These are phyloP conservation scores for Rallus crepitans DNA, from an alignment of 2,797 vertebrate genomes.

Conservation along the genomic window DNA sequence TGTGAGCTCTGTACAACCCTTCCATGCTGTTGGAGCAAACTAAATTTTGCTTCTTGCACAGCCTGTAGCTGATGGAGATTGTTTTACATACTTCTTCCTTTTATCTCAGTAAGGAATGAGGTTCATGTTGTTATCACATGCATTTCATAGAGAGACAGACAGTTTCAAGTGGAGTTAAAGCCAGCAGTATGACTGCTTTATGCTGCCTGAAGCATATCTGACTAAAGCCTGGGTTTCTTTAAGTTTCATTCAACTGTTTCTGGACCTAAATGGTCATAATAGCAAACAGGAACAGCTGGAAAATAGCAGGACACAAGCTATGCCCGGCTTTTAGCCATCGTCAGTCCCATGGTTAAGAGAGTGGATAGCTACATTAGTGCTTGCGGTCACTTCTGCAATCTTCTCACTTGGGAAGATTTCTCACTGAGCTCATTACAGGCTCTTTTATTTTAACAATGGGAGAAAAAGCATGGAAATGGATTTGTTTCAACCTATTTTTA, in stretches of 20 bases:
- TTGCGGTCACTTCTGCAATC: neutral
- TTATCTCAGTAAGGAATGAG: neutral
- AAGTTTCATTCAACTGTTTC: neutral
- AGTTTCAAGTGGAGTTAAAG: neutral
- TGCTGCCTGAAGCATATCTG: neutral
- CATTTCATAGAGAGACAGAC: neutral
- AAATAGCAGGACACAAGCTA: neutral
- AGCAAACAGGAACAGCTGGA: neutral
- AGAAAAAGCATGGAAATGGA: conserved; percentile 29
- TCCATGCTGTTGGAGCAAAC: neutral
- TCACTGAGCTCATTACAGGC: neutral
- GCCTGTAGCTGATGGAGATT: neutral
- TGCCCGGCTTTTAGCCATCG: neutral
- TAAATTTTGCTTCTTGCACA: neutral
- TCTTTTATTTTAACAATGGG: conserved; percentile 20
- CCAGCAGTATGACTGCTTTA: neutral
- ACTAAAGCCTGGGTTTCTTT: neutral
- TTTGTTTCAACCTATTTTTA: conserved; percentile 53
- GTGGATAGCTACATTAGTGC: neutral
- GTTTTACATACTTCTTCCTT: neutral
- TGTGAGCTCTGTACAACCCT: neutral
- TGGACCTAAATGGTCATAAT: neutral
- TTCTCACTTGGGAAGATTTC: neutral
- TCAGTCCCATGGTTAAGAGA: neutral
- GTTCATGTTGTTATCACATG: neutral